These are phyloP conservation scores for Peromyscus polionotus DNA, from an alignment of 2,113 vertebrate genomes.

Conservation along the genomic window DNA sequence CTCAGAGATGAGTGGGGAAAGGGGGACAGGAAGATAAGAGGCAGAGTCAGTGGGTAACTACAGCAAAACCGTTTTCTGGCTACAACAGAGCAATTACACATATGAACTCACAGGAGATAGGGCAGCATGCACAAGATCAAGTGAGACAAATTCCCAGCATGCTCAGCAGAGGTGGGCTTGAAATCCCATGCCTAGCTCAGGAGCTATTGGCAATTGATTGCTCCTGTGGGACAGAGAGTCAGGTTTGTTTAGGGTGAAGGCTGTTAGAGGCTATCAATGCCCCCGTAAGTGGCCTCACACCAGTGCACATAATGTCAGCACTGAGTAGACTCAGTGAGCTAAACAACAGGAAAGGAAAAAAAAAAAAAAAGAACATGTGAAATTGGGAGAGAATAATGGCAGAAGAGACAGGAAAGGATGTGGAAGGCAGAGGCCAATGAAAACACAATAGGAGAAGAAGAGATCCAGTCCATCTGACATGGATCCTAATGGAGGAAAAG, in stretches of 20 bases:
- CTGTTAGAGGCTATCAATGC: background rate
- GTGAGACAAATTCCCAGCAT: background rate
- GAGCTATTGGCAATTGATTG: background rate
- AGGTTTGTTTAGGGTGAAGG: background rate
- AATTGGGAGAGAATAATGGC: background rate
- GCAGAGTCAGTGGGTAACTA: background rate
- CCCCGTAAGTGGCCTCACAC: no score
- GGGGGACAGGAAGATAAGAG: background rate
- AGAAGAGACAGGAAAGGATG: background rate
- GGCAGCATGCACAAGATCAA: background rate
- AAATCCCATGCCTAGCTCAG: background rate
- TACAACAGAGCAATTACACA: background rate
- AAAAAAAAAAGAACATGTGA: background rate
- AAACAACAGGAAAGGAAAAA: background rate
- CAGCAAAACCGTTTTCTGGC: background rate
- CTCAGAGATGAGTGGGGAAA: background rate
- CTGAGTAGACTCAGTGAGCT: no score
- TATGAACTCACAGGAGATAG: background rate
- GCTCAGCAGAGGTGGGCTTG: background rate
- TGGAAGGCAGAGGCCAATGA: no score
- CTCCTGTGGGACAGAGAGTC: background rate
- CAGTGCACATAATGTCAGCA: no score
- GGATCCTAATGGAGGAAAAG: background rate
- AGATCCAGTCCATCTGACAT: background rate
- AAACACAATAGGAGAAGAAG: background rate